Conservation (phyloP, 2,888 invertebrate species). For the Odontomyia ornata region DNA sequence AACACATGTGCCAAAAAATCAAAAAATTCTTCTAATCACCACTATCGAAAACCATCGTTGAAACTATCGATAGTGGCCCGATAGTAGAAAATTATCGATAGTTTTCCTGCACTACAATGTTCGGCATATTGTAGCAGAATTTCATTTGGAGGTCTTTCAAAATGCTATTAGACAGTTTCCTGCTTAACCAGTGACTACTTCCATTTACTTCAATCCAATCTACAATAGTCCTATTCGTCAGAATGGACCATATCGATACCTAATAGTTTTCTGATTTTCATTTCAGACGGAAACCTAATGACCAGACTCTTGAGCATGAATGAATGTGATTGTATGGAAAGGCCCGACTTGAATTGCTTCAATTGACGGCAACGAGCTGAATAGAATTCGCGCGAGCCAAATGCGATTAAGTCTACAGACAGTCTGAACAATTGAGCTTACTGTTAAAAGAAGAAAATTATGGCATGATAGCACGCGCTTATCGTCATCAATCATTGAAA, state of each 20-base stretch:
- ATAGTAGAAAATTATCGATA: too few relatives aligned
- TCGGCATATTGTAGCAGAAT: too few relatives aligned
- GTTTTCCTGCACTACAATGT: too few relatives aligned
- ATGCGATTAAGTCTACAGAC: conserved; percentile 20
- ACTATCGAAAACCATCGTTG: too few relatives aligned
- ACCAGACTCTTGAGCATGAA: background rate
- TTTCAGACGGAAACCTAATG: background rate
- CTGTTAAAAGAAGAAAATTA: conserved; percentile 38
- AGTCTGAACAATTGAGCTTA: conserved; percentile 31
- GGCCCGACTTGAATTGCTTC: background rate
- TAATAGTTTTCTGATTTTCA: conserved; percentile 15
- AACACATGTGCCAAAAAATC: too few relatives aligned
- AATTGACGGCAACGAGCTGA: conserved; percentile 8
- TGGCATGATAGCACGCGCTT: conserved; percentile 40
- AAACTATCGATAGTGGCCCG: too few relatives aligned
- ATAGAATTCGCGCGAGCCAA: conserved; percentile 39
- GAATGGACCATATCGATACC: background rate
- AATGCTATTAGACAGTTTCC: conserved; percentile 18
- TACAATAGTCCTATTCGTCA: background rate
- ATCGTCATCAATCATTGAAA: conserved; percentile 38
- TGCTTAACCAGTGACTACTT: conserved; percentile 2
- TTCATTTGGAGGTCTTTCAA: too few relatives aligned
- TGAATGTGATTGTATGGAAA: background rate
- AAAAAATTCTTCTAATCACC: too few relatives aligned
- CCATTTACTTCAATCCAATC: background rate